phyloP scores from a whole-genome alignment of 2,888 invertebrate genomes.

The Nemapogon koenigi region DNA sequence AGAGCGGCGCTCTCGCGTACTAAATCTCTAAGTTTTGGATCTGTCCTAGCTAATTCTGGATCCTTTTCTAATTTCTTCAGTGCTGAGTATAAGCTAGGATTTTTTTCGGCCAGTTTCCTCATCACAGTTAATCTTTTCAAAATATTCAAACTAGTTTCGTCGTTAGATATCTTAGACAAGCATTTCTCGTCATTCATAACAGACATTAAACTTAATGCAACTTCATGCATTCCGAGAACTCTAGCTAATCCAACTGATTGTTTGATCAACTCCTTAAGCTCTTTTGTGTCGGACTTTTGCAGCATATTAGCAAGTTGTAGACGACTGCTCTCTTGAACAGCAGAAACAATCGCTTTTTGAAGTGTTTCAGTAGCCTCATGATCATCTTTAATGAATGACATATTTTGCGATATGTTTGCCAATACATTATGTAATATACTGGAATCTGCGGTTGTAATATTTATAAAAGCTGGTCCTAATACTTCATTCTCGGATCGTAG shows the following conservation, averaged over 20 bases:
- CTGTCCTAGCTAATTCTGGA: constrained; percentile 71
- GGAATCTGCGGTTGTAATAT: constrained; percentile 67
- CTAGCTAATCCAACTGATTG: constrained; percentile 75
- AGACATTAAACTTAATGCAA: constrained; percentile 62
- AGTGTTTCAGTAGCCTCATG: constrained; percentile 70
- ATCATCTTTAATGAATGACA: constrained; percentile 66
- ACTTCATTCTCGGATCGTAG: constrained; percentile 69
- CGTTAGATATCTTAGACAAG: constrained; percentile 61
- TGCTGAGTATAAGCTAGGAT: constrained; percentile 68
- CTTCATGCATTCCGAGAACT: constrained; percentile 71
- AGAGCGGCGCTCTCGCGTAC: constrained; percentile 77
- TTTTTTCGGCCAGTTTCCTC: constrained; percentile 72
- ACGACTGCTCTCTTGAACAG: constrained; percentile 69
- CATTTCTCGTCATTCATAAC: constrained; percentile 62
- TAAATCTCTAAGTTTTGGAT: constrained; percentile 73
- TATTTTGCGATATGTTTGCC: constrained; percentile 66
- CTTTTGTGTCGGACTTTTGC: constrained; percentile 49
- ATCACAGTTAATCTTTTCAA: constrained; percentile 74
- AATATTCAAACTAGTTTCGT: constrained; percentile 68
- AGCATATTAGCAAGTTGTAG: constrained; percentile 62
- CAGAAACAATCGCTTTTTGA: constrained; percentile 71
- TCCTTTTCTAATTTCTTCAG: constrained; percentile 69
- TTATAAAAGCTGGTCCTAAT: constrained; percentile 68
- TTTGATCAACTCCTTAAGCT: constrained; percentile 52
- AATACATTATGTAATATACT: constrained; percentile 66